Evolutionary conservation across 2,113 vertebrate genomes (phyloP).

Genomic region (Poecile atricapillus): DNA sequence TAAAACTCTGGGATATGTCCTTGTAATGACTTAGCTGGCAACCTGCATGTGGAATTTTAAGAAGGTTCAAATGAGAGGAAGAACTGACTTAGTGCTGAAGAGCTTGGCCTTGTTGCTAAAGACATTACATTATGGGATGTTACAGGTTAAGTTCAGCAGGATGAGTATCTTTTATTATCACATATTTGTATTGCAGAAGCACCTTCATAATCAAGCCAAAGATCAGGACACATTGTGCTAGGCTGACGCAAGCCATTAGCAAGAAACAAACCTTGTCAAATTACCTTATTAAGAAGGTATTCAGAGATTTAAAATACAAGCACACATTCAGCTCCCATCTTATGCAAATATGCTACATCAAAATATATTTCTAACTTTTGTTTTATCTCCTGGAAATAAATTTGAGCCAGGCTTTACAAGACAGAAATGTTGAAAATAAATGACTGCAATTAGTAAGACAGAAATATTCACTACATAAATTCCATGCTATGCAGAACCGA

Average conservation of each 20-base stretch:
- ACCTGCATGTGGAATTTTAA: conserved; percentile 39
- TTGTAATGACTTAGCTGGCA: conserved; percentile 24
- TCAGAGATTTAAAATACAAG: neutral
- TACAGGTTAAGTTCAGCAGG: conserved; percentile 21
- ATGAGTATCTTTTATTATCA: neutral
- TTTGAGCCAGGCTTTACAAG: neutral
- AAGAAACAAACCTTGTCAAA: neutral
- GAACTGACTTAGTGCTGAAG: conserved; percentile 14
- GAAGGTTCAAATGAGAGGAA: neutral
- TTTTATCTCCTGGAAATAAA: neutral
- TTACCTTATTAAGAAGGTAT: neutral
- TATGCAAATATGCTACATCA: neutral
- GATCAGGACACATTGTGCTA: neutral
- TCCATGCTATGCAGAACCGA: neutral
- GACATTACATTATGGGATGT: neutral
- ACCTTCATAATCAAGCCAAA: neutral
- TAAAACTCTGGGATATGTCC: neutral
- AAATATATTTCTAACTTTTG: neutral
- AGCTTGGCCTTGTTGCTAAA: neutral
- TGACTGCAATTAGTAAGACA: neutral
- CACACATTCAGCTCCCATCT: neutral
- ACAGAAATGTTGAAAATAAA: conserved; percentile 2
- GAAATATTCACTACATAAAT: neutral
- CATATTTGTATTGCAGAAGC: neutral
- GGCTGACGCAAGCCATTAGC: neutral